Base-by-base conservation (phyloP, 2,113 vertebrate genomes). In the Oncorhynchus kisutch region DNA sequence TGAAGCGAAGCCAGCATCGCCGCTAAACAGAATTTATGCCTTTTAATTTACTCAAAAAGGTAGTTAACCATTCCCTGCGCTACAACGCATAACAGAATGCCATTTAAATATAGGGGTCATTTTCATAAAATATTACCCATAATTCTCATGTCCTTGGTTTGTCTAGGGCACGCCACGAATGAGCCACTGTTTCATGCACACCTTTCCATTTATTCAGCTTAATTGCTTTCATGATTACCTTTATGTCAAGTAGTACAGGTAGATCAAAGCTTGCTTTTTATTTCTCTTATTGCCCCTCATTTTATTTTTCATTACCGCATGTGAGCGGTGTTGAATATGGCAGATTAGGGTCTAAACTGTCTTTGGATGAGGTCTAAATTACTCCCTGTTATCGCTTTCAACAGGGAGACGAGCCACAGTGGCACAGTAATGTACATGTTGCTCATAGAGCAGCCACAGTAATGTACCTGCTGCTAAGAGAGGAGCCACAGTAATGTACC, bases 11-110 rank as follows among this genome's bases (percentile, higher is more conserved):
- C 12, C 91, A 91, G 92, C 91, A 95, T 94, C 95, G 94, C 93
- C 88, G 93, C 94, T 95, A 95, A 96, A 96, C 94, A 95, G 88
- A 96, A 98, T 97, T 98, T 98, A 98, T 97, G 96, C 92, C 94
- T 98, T 99, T 97, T 98, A 96, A 98, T 98, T 97, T 98, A 91
- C 94, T 91, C 78, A 92, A 94, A 45, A 95, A 95, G 95, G 95
- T 95, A 93, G 96, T 95, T 95, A 95, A 93, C 91, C 85, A 94
- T 90, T 91, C 90, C 90, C 87, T 92, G 94, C 86, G 94, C 95
- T 95, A 96, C 95, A 97, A 95, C 93, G 96, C 96, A 96, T 93
- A 96, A 95, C 96, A 95, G 89, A 93, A 92, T 84, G 92, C 93
- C 91, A 88, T 92, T 82, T 95, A 95, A 95, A 95, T 92, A 95